Base-by-base conservation (phyloP, 2,113 vertebrate genomes). In the Alaudala cheleensis region DNA sequence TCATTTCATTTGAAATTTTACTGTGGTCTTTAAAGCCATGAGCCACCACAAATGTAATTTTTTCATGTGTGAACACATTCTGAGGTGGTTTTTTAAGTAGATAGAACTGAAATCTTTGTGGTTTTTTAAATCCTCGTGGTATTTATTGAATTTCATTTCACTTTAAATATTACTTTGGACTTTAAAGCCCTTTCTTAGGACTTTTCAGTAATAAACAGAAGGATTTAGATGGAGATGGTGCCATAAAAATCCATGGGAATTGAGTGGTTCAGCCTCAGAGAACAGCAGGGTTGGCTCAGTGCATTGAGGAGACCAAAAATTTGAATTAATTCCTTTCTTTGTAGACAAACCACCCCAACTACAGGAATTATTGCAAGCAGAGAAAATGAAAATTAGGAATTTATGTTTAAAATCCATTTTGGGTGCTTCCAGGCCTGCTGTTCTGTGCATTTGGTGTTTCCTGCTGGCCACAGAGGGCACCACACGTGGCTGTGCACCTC, bases 361-460 rank as follows among this genome's bases (percentile, higher is more conserved):
- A 11, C 0, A 3, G 49, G 31, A 56, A 67, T 40, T 51, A 34
- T 9, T 14, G 24, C 6, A 60, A 22, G 15, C 11, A 44, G 50
- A 29, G 51, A 50, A 73, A 74, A 70, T 1, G 3, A 47, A 80
- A 51, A 69, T 23, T 0, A 42, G 3, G 51, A 64, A 14, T 49
- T 9, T 24, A 9, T 12, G 16, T 53, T 24, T 2, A 3, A 51
- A 51, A 37, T 39, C 7, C 11, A 10, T 71, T 40, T 51, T 23
- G 6, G 6, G 28, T 3, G 2, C 29, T 49, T 34, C 16, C 15
- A 4, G 14, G 65, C 5, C 7, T 3, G 23, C 5, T 39, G 28
- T 21, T 10, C 14, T n/a, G 5, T 7, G 3, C 5, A 2, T 44
- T 50, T 17, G 16, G 58, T 47, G 87, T 3, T 88, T 34, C 9